Evolutionary conservation across 2,113 vertebrate genomes (phyloP).

Genomic region (Gobius niger): DNA sequence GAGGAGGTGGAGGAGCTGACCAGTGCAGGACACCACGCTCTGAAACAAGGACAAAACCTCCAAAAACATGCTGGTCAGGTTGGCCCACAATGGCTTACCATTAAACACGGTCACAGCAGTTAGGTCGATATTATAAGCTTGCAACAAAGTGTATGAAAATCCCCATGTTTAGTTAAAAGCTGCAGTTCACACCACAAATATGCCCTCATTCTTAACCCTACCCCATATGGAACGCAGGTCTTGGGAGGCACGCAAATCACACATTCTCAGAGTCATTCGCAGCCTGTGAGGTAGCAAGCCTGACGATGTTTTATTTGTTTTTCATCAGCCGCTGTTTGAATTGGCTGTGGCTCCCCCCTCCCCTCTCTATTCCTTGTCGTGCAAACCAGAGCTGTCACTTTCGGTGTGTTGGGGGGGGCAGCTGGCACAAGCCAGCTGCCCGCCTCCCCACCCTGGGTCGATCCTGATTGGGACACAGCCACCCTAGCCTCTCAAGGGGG

Average conservation of each 20-base stretch:
- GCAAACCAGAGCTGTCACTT: slow-evolving; percentile 18
- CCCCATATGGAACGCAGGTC: slow-evolving; percentile 22
- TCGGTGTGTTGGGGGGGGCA: slow-evolving; percentile 12
- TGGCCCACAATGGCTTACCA: too few species aligned
- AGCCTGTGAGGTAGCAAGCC: slow-evolving; percentile 32
- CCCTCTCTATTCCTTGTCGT: too few species aligned
- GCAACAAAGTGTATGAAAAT: neutral
- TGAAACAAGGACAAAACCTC: too few species aligned
- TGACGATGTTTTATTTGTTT: slow-evolving; percentile 55
- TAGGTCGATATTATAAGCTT: neutral
- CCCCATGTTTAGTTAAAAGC: neutral
- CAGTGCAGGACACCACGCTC: too few species aligned
- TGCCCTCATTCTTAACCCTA: slow-evolving; percentile 8
- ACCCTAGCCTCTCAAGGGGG: slow-evolving; percentile 36
- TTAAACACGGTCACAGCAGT: too few species aligned
- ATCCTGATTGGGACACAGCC: slow-evolving; percentile 39
- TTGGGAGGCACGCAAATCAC: slow-evolving; percentile 27
- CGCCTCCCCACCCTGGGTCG: slow-evolving; percentile 29
- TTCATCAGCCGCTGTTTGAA: slow-evolving; percentile 57
- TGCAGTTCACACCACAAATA: neutral
- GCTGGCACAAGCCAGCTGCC: slow-evolving; percentile 21
- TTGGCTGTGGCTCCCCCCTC: slow-evolving; percentile 40
- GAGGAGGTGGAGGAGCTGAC: too few species aligned
- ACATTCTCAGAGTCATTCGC: slow-evolving; percentile 36
- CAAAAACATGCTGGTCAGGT: too few species aligned